Percentiles rank a stretch among this genome's conserved stretches.
These are phyloP conservation scores for Anneissia japonica DNA, from an alignment of 35 echinoderm and acorn worm species.

Conservation along the genomic window DNA sequence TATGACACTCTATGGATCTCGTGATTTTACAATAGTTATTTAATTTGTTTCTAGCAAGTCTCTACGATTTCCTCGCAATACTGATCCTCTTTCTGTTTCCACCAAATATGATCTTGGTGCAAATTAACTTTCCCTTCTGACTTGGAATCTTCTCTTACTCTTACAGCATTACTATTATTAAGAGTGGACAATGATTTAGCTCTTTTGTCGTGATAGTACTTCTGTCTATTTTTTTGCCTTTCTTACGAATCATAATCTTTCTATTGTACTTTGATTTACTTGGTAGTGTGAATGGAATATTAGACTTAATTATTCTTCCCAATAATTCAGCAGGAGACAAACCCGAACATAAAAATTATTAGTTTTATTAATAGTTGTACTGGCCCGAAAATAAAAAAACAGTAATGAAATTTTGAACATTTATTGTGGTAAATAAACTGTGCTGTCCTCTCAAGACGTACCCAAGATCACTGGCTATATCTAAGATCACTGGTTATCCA, in stretches of 20 bases:
- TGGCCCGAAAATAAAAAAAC: too few relatives aligned
- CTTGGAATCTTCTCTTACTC: neutral
- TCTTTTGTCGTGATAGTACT: neutral
- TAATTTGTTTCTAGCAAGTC: neutral
- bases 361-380: too few relatives aligned
- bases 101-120: neutral
- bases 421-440: too few relatives aligned
- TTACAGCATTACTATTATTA: neutral
- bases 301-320: neutral
- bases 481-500: too few relatives aligned
- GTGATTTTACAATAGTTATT: neutral
- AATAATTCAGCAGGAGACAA: neutral
- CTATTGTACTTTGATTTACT: neutral
- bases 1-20: too few relatives aligned
- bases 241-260: neutral
- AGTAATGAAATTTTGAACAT: too few relatives aligned
- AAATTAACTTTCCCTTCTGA: neutral
- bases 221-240: neutral
- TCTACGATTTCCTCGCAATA: neutral
- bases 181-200: neutral
- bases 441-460: too few relatives aligned
- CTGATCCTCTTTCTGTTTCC: neutral
- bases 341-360: too few relatives aligned
- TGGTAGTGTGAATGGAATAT: neutral
- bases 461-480: too few relatives aligned